phyloP scores from a whole-genome alignment of 2,888 invertebrate genomes.

The Acanthosepion lycidas region DNA sequence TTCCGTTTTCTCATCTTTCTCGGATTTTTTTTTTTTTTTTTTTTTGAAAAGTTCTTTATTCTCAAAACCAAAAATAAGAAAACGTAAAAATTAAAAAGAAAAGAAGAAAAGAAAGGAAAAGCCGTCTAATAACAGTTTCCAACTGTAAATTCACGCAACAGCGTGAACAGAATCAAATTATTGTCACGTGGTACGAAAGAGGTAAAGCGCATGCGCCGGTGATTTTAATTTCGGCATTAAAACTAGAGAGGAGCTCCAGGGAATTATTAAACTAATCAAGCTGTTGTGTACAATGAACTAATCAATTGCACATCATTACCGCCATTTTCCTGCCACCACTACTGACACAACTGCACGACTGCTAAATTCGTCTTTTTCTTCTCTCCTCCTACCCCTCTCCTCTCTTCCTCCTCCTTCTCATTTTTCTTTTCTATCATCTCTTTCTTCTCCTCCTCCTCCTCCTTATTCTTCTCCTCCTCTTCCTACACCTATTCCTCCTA shows the following conservation, averaged over 20 bases:
- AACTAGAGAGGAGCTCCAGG: background rate
- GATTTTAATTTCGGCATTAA: background rate
- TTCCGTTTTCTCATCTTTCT: background rate
- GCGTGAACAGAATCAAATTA: background rate
- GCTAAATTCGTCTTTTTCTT: too few relatives aligned
- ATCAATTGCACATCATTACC: background rate
- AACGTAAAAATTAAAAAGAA: too few relatives aligned
- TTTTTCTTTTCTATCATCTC: background rate
- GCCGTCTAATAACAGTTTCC: too few relatives aligned
- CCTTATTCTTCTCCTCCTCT: background rate
- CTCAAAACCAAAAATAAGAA: background rate
- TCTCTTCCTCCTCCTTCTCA: background rate
- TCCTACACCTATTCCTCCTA: too few relatives aligned
- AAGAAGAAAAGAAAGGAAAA: too few relatives aligned
- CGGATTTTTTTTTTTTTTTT: background rate
- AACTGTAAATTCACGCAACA: background rate
- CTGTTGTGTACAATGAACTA: background rate
- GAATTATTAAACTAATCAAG: background rate
- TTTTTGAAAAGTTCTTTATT: background rate
- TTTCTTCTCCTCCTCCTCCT: background rate
- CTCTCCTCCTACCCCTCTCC: background rate
- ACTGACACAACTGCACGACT: too few relatives aligned
- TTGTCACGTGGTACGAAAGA: background rate
- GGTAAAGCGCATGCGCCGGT: background rate
- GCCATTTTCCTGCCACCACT: too few relatives aligned